A percentile compares a stretch with the other conserved stretches of the same genome.
Evolutionary conservation across 2,888 invertebrate genomes (phyloP).

Genomic region (Oligia strigilis): DNA sequence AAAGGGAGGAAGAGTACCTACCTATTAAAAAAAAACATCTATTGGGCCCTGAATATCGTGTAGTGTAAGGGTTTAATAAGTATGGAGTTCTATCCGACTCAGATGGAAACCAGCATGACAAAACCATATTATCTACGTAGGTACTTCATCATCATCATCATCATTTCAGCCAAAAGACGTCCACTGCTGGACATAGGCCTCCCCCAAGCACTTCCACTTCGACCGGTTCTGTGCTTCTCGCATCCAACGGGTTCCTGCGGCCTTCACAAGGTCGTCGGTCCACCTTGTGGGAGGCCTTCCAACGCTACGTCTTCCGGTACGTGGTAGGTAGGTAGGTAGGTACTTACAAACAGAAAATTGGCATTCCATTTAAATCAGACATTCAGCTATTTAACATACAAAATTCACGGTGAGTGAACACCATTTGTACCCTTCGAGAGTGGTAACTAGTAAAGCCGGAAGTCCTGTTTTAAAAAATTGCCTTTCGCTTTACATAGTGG

Average conservation of each 20-base stretch:
- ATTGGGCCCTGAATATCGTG: neutral
- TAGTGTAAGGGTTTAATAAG: neutral
- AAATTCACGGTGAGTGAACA: conserved; percentile 48
- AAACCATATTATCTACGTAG: neutral
- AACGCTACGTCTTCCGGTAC: too few relatives aligned
- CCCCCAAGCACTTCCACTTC: too few relatives aligned
- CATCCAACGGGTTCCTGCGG: too few relatives aligned
- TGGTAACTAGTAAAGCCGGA: conserved; percentile 62
- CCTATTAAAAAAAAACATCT: neutral
- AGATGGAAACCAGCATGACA: neutral
- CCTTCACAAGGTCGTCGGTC: too few relatives aligned
- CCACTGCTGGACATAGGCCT: too few relatives aligned
- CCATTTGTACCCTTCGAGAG: conserved; percentile 62
- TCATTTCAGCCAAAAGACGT: too few relatives aligned
- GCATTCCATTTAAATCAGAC: conserved; percentile 29
- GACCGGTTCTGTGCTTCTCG: too few relatives aligned
- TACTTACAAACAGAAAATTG: conserved; percentile 23
- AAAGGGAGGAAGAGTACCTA: neutral
- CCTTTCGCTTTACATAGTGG: conserved; percentile 70
- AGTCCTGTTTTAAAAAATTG: conserved; percentile 74
- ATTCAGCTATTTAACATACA: conserved; percentile 45
- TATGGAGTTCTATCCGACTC: neutral
- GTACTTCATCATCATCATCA: too few relatives aligned
- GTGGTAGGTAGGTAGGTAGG: too few relatives aligned
- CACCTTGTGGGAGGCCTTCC: too few relatives aligned